Conservation (phyloP, 2,113 vertebrate species). For the rabbit (Oryctolagus cuniculus) region DNA sequence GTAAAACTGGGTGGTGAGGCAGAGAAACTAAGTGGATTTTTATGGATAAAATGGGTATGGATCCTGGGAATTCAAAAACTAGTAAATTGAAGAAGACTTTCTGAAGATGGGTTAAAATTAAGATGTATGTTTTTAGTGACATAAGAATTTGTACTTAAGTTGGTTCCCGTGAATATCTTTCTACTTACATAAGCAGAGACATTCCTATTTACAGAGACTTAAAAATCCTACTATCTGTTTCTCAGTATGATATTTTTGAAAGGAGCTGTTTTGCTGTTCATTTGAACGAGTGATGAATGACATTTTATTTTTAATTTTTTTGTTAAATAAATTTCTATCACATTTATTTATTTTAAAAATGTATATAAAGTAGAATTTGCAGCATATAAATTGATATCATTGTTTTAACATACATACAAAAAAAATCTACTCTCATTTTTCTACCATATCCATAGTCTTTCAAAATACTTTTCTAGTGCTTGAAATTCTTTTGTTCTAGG, state of each 20-base stretch:
- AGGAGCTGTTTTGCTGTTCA: background rate
- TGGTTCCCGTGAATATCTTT: background rate
- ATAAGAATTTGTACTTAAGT: background rate
- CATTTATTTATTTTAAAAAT: background rate
- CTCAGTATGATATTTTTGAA: conserved; percentile 14
- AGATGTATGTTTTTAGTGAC: background rate
- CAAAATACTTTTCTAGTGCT: background rate
- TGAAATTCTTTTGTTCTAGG: background rate
- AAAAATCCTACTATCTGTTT: background rate
- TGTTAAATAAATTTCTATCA: background rate
- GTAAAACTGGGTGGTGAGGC: background rate
- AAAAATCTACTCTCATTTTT: background rate
- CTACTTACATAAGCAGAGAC: background rate
- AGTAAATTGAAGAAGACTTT: background rate
- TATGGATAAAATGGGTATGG: background rate
- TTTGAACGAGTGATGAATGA: background rate
- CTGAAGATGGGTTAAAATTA: background rate
- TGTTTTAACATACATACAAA: background rate
- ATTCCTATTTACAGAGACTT: conserved; percentile 14
- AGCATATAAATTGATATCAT: background rate
- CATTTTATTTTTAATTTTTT: conserved; percentile 12
- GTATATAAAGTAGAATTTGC: background rate
- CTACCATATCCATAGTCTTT: background rate
- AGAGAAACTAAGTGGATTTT: background rate
- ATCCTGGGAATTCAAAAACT: background rate